These are phyloP conservation scores for Deilephila elpenor DNA, from an alignment of 2,888 invertebrate genomes.

Conservation along the genomic window DNA sequence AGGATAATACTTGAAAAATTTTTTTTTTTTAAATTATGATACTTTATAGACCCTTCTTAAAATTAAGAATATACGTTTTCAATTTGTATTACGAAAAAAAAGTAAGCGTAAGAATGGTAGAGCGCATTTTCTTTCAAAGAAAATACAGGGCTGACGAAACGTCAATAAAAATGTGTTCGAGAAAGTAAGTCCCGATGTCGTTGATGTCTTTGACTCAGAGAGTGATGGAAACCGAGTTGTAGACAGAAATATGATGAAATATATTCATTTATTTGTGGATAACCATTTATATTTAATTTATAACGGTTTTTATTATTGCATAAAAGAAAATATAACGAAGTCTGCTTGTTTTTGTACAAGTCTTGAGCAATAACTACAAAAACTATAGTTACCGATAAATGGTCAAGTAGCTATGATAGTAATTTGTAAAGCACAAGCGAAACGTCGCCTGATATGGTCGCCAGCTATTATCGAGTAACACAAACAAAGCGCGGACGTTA, in stretches of 20 bases:
- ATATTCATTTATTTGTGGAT: neutral
- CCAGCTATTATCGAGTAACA: conserved; percentile 52
- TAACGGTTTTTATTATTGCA: neutral
- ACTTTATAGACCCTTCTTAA: neutral
- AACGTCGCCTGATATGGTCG: conserved; percentile 58
- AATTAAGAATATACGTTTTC: too few species aligned
- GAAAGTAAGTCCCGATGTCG: conserved; percentile 44
- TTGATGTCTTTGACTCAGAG: conserved; percentile 58
- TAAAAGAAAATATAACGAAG: neutral
- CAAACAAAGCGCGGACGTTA: conserved; percentile 77
- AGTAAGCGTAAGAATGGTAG: neutral
- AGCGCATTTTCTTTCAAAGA: neutral
- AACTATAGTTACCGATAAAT: conserved; percentile 8
- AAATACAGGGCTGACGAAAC: neutral
- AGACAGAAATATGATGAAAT: neutral
- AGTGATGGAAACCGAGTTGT: neutral
- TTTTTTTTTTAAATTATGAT: too few species aligned
- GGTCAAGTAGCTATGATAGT: conserved; percentile 42
- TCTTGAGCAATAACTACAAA: neutral
- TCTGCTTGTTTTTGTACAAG: neutral
- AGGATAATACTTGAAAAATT: neutral
- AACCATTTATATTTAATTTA: neutral
- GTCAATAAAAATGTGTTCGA: neutral
- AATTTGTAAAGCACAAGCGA: conserved; percentile 53
- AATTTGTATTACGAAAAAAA: neutral